Evolutionary conservation across 2,797 vertebrate species (phyloP).

Genomic region (Telmatherina bonti): DNA sequence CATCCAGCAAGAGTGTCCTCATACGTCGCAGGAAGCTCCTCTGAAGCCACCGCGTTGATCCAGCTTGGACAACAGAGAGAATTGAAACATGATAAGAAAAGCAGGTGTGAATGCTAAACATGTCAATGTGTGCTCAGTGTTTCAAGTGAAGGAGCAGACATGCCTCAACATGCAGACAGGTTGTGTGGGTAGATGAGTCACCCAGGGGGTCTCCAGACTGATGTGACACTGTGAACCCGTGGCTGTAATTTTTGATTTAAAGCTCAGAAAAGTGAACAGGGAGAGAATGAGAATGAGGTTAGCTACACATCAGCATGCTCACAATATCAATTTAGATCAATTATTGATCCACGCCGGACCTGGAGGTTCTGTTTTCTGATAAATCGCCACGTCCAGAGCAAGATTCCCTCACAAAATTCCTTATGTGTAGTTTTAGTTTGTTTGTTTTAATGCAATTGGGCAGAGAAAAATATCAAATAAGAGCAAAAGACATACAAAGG

Average conservation of each 20-base stretch:
- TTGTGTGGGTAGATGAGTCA: constrained; percentile 30
- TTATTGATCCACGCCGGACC: constrained; percentile 6
- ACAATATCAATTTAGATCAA: constrained; percentile 7
- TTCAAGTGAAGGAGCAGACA: constrained; percentile 28
- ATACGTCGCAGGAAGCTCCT: constrained; percentile 40
- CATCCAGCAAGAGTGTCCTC: constrained; percentile 36
- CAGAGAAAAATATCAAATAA: not conserved
- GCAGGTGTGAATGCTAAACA: constrained; percentile 20
- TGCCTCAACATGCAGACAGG: constrained; percentile 41
- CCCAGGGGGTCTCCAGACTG: constrained; percentile 12
- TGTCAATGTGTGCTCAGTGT: constrained; percentile 44
- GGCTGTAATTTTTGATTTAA: constrained; percentile 8
- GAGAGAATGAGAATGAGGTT: constrained; percentile 20
- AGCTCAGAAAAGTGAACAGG: constrained; percentile 10
- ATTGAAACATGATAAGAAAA: constrained; percentile 46
- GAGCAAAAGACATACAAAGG: not conserved
- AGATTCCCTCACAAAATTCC: not conserved
- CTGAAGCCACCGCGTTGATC: constrained; percentile 65
- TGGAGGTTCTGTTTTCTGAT: not conserved
- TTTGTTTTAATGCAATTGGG: not conserved
- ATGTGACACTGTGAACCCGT: constrained; percentile 31
- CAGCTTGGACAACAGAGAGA: constrained; percentile 46
- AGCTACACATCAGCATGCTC: constrained; percentile 9
- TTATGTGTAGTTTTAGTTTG: not conserved
- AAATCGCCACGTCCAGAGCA: not conserved